Conservation (phyloP, 1,140 invertebrate genomes). For the Nixonia krombeini region DNA sequence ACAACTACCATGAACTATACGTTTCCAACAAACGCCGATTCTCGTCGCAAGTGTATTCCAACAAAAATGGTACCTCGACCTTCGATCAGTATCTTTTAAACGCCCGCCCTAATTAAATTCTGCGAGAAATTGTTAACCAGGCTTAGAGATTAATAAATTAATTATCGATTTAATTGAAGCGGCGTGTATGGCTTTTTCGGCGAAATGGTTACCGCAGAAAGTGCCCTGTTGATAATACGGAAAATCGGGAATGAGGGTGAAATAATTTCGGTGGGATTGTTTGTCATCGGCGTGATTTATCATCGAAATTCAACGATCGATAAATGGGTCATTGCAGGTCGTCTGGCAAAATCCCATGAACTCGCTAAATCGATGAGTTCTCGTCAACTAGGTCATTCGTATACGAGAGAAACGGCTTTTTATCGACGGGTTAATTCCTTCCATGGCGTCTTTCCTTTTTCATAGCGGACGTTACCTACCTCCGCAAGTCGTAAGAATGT, state of each 20-base stretch:
- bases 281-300: slow-evolving; percentile 29
- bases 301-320: slow-evolving; percentile 47
- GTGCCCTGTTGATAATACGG: background rate
- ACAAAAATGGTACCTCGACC: no score
- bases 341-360: slow-evolving; percentile 53
- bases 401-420: slow-evolving; percentile 40
- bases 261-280: slow-evolving; percentile 5
- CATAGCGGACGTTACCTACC: slow-evolving; percentile 8
- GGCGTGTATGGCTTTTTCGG: no score
- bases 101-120: no score
- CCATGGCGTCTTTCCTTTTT: slow-evolving; percentile 21
- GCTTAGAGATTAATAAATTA: no score
- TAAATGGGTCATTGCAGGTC: slow-evolving; percentile 60
- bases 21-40: no score
- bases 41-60: no score
- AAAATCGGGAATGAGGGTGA: background rate
- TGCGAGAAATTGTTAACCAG: no score
- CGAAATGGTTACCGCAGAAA: background rate
- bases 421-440: slow-evolving; percentile 27
- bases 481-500: no score
- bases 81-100: no score
- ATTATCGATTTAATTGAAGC: no score
- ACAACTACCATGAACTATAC: no score
- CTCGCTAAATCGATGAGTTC: slow-evolving; percentile 51
- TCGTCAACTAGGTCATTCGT: slow-evolving; percentile 57